Base-by-base conservation (phyloP, 2,888 invertebrate species). In the Ephialtes manifestator region DNA sequence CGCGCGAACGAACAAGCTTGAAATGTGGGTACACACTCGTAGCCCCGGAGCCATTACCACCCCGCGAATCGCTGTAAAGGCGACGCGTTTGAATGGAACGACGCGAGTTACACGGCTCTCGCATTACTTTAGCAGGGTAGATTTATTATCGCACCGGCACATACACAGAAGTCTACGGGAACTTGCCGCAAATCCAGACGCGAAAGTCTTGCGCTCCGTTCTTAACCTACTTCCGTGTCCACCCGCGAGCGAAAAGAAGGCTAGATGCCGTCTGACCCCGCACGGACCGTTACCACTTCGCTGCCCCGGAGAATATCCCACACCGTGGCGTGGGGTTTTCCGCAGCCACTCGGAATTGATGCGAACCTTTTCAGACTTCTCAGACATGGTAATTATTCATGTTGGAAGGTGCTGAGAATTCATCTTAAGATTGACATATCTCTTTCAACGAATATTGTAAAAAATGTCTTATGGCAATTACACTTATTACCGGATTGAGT, bases 51-150 rank as follows among this genome's bases (percentile, higher is more conserved):
- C 92, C 89, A 92, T 92, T 92, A 91, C 90, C 88, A 90, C 88
- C 87, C 89, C 68, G 84, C 87, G 89, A 88, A 88, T 87, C 87
- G 85, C 86, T 87, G 89, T 88, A 89, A 90, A 89, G 89, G 89
- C 86, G 89, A 90, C 89, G 85, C 89, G 89, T 90, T 87, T 91
- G 90, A 92, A 92, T 91, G 89, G 88, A 87, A 87, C 86, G 87
- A 88, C 88, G 88, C 87, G 87, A 87, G 87, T 89, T 88, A 89
- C 89, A 89, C 88, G 87, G 85, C 87, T 90, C 85, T 89, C 89
- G 87, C 89, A 90, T 90, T 91, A 92, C 89, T 91, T 90, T 90
- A 87, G 87, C 75, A 71, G 87, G 88, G 87, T 88, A 89, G 89
- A 92, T 92, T 92, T 92, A 92, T 91, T 90, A 90, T 90, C 87